Base-by-base conservation (phyloP, 2,888 invertebrate genomes). In the Dynastes maya region DNA sequence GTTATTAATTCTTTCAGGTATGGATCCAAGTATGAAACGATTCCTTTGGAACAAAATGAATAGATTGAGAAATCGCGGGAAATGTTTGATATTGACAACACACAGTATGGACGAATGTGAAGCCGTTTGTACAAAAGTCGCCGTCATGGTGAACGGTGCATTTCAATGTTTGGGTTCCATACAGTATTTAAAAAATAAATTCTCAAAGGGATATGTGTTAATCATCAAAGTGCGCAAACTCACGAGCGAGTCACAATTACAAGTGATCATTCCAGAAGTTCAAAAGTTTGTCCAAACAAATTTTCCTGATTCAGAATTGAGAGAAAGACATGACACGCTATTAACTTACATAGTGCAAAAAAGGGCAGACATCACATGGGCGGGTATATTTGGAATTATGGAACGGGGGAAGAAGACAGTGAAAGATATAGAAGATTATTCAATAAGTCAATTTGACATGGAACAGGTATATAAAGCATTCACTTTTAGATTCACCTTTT, bases 91-190 rank as follows among this genome's bases (percentile, higher is more conserved):
- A 79, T 90, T 97, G 79, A 97, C 96, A 27, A 96, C 96, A 63
- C 95, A 95, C 90, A 95, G 94, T 86, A 95, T 96, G 95, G 95
- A 95, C 88, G 96, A 96, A 88, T 95, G 95, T 88, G 96, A 96
- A 89, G 95, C 95, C n/a, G 89, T 96, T 29, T 96, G 96, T 87
- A 94, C 95, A 1, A 90, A 95, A 4, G 88, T 96, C 82, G 95
- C 95, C 55, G 94, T 96, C 80, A 96, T 96, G 96, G 95, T 95
- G 16, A 95, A 95, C 87, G 96, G 96, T 0, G 91, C 92, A 81
- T 94, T 96, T 87, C 92, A 93, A 86, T 96, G 96, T 84, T 89
- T 96, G 61, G 96, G 96, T 27, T 94, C 95, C 0, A 93, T 94
- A 61, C 96, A 96, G 84, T 95, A 95, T 86, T 90, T 96, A 74